Base-by-base conservation (phyloP, 2,113 vertebrate species). In the Oncorhynchus masou region DNA sequence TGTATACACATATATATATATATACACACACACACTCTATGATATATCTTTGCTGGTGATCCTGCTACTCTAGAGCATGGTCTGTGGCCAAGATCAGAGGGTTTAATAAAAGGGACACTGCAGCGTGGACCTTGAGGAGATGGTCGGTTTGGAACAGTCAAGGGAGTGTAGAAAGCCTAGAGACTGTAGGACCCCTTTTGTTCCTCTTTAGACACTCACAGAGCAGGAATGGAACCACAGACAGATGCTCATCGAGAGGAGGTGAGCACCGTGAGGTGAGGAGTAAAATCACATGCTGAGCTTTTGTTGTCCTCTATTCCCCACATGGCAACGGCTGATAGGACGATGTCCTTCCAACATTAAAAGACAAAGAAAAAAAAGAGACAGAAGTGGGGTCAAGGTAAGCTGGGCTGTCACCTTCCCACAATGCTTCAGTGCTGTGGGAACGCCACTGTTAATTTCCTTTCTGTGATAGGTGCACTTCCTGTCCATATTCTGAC, bases 271-370 rank as follows among this genome's bases (percentile, higher is more conserved):
- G n/a, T n/a, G 88, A 74, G 81, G 75, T 75, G 85, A 68, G 76
- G 76, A 88, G 85, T 82, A 86, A 89, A 91, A 76, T 72, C 73
- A 83, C 91, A 92, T 92, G 91, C 92, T 89, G 86, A 83, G 81
- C 80, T 83, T 84, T 65, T 83, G 84, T 74, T 83, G 64, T 5
- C 57, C 70, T 79, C 79, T 77, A 78, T 73, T 59, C 49, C 74
- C 77, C 62, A 57, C 74, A 69, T 68, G 48, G 68, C 87, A 80
- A 81, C 79, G 87, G 89, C 89, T 90, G 85, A 86, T 85, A 79
- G 85, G 86, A 84, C 84, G 83, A 86, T 86, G 86, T 87, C 82
- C 85, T 88, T 81, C 73, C 76, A 84, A 68, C 54, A 70, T 45
- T 11, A 45, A 45, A 45, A 45, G 39, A 45, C 39, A 45, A 11